Evolutionary conservation across 2,888 invertebrate species (phyloP), one percentile per base, ranked within the genome.

Genomic region (Coecobrya sp.): DNA sequence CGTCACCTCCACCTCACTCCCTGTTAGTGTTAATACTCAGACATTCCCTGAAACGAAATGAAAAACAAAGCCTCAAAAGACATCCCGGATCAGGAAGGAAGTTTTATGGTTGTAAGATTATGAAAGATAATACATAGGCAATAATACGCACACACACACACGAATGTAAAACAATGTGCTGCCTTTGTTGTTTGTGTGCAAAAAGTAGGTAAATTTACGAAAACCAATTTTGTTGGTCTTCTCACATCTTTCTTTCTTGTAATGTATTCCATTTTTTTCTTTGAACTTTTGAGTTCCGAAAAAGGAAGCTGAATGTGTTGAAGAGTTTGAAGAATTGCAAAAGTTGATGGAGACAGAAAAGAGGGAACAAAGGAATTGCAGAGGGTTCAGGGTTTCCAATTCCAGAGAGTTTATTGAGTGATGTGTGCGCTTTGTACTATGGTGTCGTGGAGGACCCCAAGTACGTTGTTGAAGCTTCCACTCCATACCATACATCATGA

Each of bases 41-140:
- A n/a, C n/a, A n/a, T n/a, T n/a, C n/a, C n/a, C 16, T 22, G 2
- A 59, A n/a, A 19, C 1, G 16, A n/a, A n/a, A n/a, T n/a, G n/a
- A 59, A 59, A 59, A 16, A 59, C 16, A 52, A 11, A 2, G 11
- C 10, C 16, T 52, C 11, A 52, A 1, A 59, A 59, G 65, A 65
- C 25, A 27, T 65, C 4, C 27, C 27, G 10, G 65, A 49, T 49
- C 49, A 49, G 49, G 49, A 10, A 65, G 27, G 65, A 65, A 27
- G 27, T 65, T 65, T 65, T 65, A 59, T 59, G 25, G 65, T 27
- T 25, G 19, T 62, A 76, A 8, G 73, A 76, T 36, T 42, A 42
- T 76, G 73, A 76, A 76, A 42, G 73, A 76, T 42, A 76, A 76
- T 36, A 70, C 16, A 22, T 4, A 27, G n/a, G 11, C 11, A 30